phyloP scores from a whole-genome alignment of 2,113 vertebrate species.

The Gallinago media region DNA sequence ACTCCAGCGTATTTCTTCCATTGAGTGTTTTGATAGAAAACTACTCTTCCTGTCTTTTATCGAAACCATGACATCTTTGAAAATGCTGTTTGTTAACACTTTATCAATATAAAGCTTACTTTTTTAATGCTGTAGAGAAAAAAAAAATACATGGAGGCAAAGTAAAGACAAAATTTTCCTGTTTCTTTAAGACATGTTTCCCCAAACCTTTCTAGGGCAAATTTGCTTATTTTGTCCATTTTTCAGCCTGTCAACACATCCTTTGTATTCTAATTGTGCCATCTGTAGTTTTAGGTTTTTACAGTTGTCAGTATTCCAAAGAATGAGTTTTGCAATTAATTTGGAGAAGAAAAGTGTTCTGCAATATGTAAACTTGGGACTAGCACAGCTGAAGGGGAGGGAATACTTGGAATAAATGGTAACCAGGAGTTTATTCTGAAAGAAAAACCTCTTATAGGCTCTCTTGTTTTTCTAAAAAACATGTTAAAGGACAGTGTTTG shows the following conservation, averaged over 20 bases:
- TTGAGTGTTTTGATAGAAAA: neutral
- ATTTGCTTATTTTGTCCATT: neutral
- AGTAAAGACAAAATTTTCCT: neutral
- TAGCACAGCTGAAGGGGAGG: neutral
- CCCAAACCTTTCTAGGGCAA: neutral
- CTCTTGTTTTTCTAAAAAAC: neutral
- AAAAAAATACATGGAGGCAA: neutral
- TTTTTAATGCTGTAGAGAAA: neutral
- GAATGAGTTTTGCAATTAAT: neutral
- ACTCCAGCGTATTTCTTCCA: accelerated
- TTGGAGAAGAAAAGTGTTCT: neutral
- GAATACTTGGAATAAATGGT: neutral
- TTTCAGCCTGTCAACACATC: neutral
- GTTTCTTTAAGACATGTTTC: neutral
- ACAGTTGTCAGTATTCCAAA: neutral
- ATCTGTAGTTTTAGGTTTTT: slow-evolving; percentile 1
- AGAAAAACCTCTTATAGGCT: neutral
- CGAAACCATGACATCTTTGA: neutral
- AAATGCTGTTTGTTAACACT: neutral
- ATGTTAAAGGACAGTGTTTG: neutral
- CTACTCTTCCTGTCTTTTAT: neutral
- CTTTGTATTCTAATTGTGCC: slow-evolving; percentile 9
- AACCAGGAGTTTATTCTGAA: neutral
- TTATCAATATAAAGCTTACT: neutral
- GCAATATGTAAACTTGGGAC: neutral